Evolutionary conservation across 2,113 vertebrate species (phyloP).

Genomic region (Elephantulus edwardii): DNA sequence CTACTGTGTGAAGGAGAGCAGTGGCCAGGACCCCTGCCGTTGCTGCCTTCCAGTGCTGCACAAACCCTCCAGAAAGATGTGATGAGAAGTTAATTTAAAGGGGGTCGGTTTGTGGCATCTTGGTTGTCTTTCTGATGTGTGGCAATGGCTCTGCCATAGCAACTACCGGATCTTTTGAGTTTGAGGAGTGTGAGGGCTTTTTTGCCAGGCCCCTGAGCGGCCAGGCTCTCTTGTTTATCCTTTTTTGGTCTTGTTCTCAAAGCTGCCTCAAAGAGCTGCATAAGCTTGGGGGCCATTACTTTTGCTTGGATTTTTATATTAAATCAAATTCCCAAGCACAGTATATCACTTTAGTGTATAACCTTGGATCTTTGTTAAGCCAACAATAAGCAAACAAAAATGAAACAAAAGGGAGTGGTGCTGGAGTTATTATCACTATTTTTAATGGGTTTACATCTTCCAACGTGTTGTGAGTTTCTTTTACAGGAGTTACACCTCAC

Average conservation of each 20-base stretch:
- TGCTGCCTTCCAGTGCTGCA: neutral
- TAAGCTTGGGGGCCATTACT: neutral
- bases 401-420: neutral
- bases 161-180: neutral
- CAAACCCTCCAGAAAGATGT: neutral
- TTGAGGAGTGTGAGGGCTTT: neutral
- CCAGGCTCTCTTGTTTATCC: neutral
- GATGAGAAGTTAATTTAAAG: neutral
- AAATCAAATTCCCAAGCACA: neutral
- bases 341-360: accelerated
- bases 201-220: neutral
- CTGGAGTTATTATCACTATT: neutral
- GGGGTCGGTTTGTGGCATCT: neutral
- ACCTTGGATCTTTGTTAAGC: neutral
- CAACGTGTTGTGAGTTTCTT: neutral
- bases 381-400: neutral
- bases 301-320: neutral
- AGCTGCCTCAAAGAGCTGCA: neutral
- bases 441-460: constrained; percentile 17
- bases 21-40: neutral
- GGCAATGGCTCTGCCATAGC: neutral
- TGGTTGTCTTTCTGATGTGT: neutral
- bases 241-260: neutral
- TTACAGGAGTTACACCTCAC: neutral
- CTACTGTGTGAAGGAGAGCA: neutral